Evolutionary conservation across 1,140 invertebrate species (phyloP).

Genomic region (Meloidogyne chitwoodi): DNA sequence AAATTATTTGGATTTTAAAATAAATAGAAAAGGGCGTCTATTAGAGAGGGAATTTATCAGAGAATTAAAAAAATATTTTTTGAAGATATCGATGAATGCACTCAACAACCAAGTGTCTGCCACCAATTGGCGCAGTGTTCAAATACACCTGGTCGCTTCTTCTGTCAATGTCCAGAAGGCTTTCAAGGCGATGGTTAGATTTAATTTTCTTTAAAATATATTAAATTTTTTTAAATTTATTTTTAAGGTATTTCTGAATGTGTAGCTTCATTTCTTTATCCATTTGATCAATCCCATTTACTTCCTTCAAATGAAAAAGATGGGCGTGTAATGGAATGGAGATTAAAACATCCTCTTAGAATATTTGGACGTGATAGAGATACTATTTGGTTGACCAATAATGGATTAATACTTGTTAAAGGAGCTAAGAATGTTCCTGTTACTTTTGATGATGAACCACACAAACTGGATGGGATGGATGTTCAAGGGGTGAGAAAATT

Average conservation of each 20-base stretch:
- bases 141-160: constrained; percentile 83
- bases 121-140: constrained; percentile 73
- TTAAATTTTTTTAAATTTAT: neutral
- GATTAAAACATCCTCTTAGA: constrained; percentile 47
- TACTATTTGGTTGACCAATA: constrained; percentile 50
- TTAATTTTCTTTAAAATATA: neutral
- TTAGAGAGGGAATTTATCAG: too few relatives aligned
- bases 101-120: constrained; percentile 73
- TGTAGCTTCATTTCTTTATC: constrained; percentile 51
- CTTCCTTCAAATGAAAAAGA: constrained; percentile 47
- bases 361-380: constrained; percentile 48
- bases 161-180: constrained; percentile 73
- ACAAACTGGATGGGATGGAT: constrained; percentile 48
- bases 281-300: constrained; percentile 41
- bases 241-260: constrained; percentile 44
- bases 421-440: constrained; percentile 21
- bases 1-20: too few relatives aligned
- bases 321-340: constrained; percentile 43
- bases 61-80: constrained; percentile 30
- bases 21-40: too few relatives aligned
- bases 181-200: constrained; percentile 46
- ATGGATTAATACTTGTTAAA: constrained; percentile 51
- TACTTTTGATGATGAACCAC: constrained; percentile 3
- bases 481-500: constrained; percentile 26
- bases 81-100: constrained; percentile 83